A percentile compares a stretch with the other conserved stretches of the same genome.
Evolutionary conservation across 1,140 invertebrate genomes (phyloP).

Genomic region (Pseudomyrmex cubaensis): DNA sequence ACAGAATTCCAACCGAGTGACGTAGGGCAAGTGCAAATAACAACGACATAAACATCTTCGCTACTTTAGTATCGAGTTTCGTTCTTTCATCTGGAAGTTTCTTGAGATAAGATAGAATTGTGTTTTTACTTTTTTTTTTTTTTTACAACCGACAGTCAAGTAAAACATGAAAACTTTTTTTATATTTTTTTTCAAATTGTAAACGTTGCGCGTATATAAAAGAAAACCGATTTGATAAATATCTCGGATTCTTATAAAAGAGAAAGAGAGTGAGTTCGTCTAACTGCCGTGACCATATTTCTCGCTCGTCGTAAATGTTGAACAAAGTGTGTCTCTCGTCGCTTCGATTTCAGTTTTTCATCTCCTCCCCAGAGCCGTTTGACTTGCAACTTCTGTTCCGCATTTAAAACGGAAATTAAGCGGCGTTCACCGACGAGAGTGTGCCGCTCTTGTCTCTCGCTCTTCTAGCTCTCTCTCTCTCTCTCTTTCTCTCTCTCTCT

Average conservation of each 20-base stretch:
- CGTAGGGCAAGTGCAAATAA: background rate
- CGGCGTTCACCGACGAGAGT: constrained; percentile 22
- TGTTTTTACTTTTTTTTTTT: background rate
- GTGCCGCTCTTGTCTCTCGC: constrained; percentile 37
- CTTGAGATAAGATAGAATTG: background rate
- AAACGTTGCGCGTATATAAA: background rate
- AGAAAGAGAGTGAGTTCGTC: too few relatives aligned
- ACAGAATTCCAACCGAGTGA: background rate
- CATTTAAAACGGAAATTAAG: constrained; percentile 74
- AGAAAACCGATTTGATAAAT: too few relatives aligned
- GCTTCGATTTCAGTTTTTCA: constrained; percentile 71
- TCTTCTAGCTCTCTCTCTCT: background rate
- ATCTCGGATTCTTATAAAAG: background rate
- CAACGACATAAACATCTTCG: constrained; percentile 9
- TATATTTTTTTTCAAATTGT: background rate
- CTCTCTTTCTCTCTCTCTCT: background rate
- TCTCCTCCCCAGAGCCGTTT: constrained; percentile 42
- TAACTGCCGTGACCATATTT: background rate
- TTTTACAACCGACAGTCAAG: background rate
- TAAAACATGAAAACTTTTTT: background rate
- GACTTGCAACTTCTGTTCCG: constrained; percentile 60
- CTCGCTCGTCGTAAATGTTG: constrained; percentile 13
- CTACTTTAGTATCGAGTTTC: background rate
- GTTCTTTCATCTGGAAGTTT: background rate
- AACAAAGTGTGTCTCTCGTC: constrained; percentile 21